phyloP scores from a whole-genome alignment of 2,797 vertebrate species.

The Clarias laeviceps region DNA sequence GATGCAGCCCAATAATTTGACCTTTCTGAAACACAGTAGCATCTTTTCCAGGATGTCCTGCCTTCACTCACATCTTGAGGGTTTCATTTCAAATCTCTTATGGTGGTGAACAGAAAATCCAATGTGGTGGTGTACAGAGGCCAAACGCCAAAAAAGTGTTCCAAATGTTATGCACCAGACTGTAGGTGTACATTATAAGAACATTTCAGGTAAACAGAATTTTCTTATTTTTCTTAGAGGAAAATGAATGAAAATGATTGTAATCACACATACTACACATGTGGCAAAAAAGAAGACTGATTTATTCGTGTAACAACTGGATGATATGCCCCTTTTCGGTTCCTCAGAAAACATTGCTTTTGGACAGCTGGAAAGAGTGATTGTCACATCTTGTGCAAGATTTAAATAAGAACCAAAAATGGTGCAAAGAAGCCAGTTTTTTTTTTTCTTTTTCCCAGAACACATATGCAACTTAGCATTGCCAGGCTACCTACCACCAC shows the following conservation, averaged over 20 bases:
- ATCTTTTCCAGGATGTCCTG: no score
- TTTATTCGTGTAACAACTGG: conserved; percentile 1
- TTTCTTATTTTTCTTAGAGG: background rate
- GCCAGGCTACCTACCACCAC: background rate
- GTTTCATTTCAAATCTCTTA: no score
- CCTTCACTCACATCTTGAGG: no score
- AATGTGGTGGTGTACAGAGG: no score
- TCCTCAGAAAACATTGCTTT: background rate
- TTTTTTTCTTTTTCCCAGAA: background rate
- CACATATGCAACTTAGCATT: background rate
- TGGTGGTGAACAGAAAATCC: no score
- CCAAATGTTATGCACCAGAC: no score
- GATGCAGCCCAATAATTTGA: no score
- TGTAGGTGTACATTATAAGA: background rate
- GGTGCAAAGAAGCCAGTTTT: no score
- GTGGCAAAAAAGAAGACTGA: background rate
- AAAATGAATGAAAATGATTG: background rate
- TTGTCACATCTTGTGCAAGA: background rate
- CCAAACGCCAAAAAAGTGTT: no score
- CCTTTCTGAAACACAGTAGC: no score
- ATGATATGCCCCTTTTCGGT: background rate
- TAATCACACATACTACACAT: background rate
- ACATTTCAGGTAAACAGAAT: background rate
- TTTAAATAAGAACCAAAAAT: background rate
- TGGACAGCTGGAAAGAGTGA: background rate